Base-by-base conservation (phyloP, 2,888 invertebrate species). In the Ophion slaviceki region DNA sequence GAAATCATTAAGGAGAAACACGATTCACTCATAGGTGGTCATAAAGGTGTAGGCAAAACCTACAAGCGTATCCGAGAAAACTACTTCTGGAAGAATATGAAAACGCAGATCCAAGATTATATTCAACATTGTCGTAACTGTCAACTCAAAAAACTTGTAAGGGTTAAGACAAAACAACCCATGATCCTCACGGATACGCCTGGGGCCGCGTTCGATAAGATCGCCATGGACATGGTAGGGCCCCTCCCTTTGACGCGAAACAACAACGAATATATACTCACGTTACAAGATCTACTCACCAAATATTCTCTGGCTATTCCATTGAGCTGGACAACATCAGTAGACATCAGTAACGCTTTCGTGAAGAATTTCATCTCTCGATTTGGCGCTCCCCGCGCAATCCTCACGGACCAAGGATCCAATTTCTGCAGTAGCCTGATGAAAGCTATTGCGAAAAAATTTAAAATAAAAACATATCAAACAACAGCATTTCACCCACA, bases 161-260 rank as follows among this genome's bases (percentile, higher is more conserved):
- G 6, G 45, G 45, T 45, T 8, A 45, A 45, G 10, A 45, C 10
- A 6, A 45, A 45, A 45, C 45, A 45, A 45, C 45, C 45, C 6
- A 45, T 45, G 45, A 45, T 45, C 45, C 45, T 45, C 6, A 45
- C 45, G 8, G 45, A 45, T 45, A 45, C 45, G 8, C 10, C 45
- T 4, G 45, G 6, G 8, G 45, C 10, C 6, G 45, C 45, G 45
- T 45, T 45, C 10, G 45, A 86, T 28, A 82, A 86, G 68, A 70
- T 83, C 6, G 70, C 87, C 0, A 59, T 88, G 28, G 88, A 89
- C 53, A 82, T 87, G 5, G 84, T 89, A 2, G 88, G 88, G 0
- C 87, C 86, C 0, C 36, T 88, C 4, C 81, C 84, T 4, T 47
- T 24, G 0, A 86, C 86, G 2, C 47, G 64, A 24, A 66, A 20